Evolutionary conservation across 2,888 invertebrate species (phyloP), one percentile per base, ranked within the genome.

Genomic region (Drosophila pseudotakahashii): DNA sequence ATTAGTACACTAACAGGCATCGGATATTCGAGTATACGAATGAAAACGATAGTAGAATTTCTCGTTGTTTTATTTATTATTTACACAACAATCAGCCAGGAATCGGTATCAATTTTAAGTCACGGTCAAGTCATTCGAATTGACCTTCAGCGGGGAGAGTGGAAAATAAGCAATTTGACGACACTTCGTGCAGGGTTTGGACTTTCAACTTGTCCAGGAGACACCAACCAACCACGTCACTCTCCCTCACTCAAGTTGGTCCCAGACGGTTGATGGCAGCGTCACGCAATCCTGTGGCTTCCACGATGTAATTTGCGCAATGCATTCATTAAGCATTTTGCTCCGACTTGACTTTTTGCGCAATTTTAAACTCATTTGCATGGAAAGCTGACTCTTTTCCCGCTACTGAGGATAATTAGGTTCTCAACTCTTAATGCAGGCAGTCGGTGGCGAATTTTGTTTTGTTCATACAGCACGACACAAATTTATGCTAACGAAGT

Each of bases 341-440:
- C 48, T 73, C 30, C 23, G 54, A 14, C 55, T 68, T 32, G 37
- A 10, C 42, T n/a, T 54, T 32, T 36, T 9, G 23, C 30, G n/a
- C 42, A 81, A 64, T 81, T 84, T 77, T 42, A 42, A 78, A 63
- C 81, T 75, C 48, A 81, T 81, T 79, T 85, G 63, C 79, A 73
- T 81, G 66, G 55, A 61, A 69, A 54, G 55, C 37, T 69, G 55
- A 54, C 70, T 69, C 52, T 11, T 53, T 32, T 9, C 69, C 68
- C 23, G 44, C 69, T 45, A 23, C 60, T 42, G 32, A n/a, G 64
- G 54, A 64, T 73, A 84, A 84, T 81, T 81, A 67, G 66, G 58
- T 78, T 64, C 64, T 34, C 45, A 36, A 64, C 44, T 64, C 55
- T 45, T 54, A 68, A 66, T 64, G 63, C 67, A 32, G 52, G 19